Evolutionary conservation across 2,797 vertebrate species (phyloP).

Genomic region (Diceros bicornis): DNA sequence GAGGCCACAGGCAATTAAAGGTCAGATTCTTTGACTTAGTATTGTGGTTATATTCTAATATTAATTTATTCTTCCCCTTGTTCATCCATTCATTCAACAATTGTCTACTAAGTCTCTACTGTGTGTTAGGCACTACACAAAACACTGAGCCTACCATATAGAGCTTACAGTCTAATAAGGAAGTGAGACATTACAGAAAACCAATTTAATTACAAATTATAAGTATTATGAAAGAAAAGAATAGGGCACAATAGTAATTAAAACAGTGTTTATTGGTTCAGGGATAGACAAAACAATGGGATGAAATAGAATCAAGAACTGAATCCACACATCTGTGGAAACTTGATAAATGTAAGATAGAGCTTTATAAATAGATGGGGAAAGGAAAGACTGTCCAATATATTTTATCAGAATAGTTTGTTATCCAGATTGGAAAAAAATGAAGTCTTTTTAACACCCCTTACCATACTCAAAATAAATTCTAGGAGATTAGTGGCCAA

Average conservation of each 20-base stretch:
- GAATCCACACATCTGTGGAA: not conserved
- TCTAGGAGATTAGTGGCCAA: not conserved
- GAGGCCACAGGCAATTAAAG: not conserved
- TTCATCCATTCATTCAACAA: not conserved
- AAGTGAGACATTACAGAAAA: not conserved
- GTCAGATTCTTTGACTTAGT: not conserved
- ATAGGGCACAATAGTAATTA: not conserved
- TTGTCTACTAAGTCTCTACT: not conserved
- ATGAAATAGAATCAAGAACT: not conserved
- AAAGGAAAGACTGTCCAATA: not conserved
- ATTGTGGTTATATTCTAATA: not conserved
- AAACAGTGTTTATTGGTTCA: not conserved
- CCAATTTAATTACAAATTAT: not conserved
- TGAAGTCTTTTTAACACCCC: not conserved
- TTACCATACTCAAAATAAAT: conserved; percentile 4
- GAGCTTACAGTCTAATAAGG: not conserved
- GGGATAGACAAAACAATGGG: not conserved
- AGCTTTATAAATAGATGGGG: not conserved
- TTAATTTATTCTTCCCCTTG: not conserved
- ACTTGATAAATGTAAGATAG: not conserved
- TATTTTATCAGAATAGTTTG: not conserved
- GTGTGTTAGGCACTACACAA: not conserved
- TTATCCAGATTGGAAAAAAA: not conserved
- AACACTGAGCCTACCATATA: not conserved
- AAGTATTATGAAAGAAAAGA: not conserved